Evolutionary conservation across 2,888 invertebrate genomes (phyloP), one percentile per base, ranked within the genome.

Genomic region (Nineta flava): DNA sequence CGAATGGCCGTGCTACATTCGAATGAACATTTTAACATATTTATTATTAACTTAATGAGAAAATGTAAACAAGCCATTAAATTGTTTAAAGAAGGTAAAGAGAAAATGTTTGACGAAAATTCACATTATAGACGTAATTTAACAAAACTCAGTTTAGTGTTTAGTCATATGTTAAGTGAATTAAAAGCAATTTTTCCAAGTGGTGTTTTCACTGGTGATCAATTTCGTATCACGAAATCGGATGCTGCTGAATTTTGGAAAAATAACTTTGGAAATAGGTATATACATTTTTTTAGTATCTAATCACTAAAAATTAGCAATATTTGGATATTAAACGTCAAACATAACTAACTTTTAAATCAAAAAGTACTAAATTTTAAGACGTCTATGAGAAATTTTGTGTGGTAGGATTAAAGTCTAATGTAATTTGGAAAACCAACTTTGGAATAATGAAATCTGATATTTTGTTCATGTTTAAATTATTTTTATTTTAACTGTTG

Each of bases 171-270:
- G 96, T 76, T 99, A 58, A 94, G 95, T 64, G 99, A 99, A 73
- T 72, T 99, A 55, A 97, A 97, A 71, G 96, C 99, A 38, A 85
- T 97, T 62, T 99, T 97, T 68, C 97, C 97, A 0, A 88, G 87
- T 66, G 96, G 96, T 47, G 79, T 86, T 12, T 99, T 95, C 70
- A 87, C 92, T 51, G 96, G 96, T 47, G 95, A 96, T 69, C 90
- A 91, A 68, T 99, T 96, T 71, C 83, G 97, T 62, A 96, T 99
- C 62, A 99, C 99, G 26, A 99, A 99, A 73, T 87, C 93, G 58
- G 97, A 99, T 72, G 99, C 99, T 9, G 92, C 96, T 0, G 95
- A 96, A 56, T 99, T 99, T 70, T 99, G 99, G 99, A 87, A 82
- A 64, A 79, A 77, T 52, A 87, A 92, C 65, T 99, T 99, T 69